Evolutionary conservation across 1,140 invertebrate genomes (phyloP), one percentile per base, ranked within the genome.

Genomic region (Heliothis subflexa): DNA sequence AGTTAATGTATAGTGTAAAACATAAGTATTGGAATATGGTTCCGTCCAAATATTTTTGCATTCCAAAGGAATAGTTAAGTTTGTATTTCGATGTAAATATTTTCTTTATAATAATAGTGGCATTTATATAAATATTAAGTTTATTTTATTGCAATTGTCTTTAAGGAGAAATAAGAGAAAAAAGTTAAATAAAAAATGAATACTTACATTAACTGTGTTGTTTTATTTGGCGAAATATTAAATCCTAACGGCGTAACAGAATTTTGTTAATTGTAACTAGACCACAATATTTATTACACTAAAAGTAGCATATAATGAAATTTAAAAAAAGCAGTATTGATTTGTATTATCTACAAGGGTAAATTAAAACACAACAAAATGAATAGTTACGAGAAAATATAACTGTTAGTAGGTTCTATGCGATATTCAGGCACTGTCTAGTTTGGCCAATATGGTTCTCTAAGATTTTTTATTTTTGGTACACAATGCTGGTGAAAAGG

Each of bases 41-140:
- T 91, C 89, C 92, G 90, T 90, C 92, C 92, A 92, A 92, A 93
- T 87, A 90, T 80, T 78, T 84, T 78, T 85, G 78, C 82, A 86
- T 92, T 92, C 92, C 92, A 93, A 93, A 93, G 92, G 89, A 92
- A 92, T 89, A 89, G 86, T 83, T 83, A 75, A 82, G 77, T 80
- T 45, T 77, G 62, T 80, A 74, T 79, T 80, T 77, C 74, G 47
- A 50, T 87, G 81, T 89, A 86, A 83, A 88, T 86, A 84, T 85
- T 70, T 76, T 78, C 80, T 77, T 55, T 50, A 21, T 77, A 78
- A 71, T n/a, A 52, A 70, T 80, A 80, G 64, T 45, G 33, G 68
- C 59, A 78, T 81, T 83, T 72, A 80, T 85, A 80, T 85, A 83
- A 72, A 84, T 83, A 85, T 52, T 78, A 78, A 64, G 55, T 81